Evolutionary conservation across 2,888 invertebrate species (phyloP), one percentile per base, ranked within the genome.

Genomic region (Pristionchus mayeri): DNA sequence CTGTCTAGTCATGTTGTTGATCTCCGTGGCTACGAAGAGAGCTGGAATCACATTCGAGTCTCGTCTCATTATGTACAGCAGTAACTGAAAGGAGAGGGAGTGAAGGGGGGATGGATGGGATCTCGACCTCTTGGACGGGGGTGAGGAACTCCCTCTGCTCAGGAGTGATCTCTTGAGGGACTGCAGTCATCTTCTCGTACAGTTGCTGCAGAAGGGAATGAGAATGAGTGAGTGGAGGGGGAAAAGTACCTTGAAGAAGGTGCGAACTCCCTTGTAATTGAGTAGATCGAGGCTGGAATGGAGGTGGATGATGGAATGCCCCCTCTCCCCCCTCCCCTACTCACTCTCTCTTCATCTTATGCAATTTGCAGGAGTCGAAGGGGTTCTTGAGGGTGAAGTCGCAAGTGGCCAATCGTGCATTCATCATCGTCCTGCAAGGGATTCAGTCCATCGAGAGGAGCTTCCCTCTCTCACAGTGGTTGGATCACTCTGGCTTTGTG

Each of bases 11-110:
- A 84, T 50, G 7, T 67, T 84, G 37, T 85, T 86, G 37, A 89
- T 78, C 57, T 89, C 89, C 18, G 87, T 87, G 40, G 89, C 50
- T 0, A 87, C 87, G 75, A 89, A 87, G n/a, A 89, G 84, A 34
- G 88, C 85, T 9, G 89, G 89, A 44, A 89, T 75, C 16, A 86
- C 48, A 67, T 88, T 88, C 2, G 78, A 48, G 16, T 87, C 86
- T 24, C 86, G 60, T 79, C 89, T 87, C 60, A 89, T 81, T 71
- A 89, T 88, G 3, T 85, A 52, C 13, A 88, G 57, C 2, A 88
- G 57, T 13, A 88, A 50, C 88, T 88, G 79, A 37, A 48, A 27
- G 7, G 71, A 37, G 21, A 21, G 9, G 7, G 57, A 4, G 57
- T 7, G 21, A 57, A 18, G 57, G 7, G 57, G 57, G 24, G 21